Percentiles rank a stretch among this genome's conserved stretches.
Conservation (phyloP, 1,140 invertebrate species). For the Acromyrmex charruanus region DNA sequence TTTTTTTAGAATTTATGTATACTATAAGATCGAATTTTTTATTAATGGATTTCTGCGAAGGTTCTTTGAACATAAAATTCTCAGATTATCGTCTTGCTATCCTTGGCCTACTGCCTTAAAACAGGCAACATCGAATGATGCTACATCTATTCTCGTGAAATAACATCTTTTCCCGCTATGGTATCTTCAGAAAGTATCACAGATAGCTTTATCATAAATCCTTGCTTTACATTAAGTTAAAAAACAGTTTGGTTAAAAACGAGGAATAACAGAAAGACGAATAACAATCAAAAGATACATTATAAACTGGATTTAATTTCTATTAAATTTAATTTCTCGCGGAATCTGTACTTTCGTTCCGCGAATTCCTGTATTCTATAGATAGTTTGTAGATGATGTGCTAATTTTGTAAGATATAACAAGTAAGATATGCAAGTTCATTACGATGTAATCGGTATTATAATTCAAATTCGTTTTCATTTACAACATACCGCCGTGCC, state of each 20-base stretch:
- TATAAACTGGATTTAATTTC: not conserved
- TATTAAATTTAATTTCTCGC: not conserved
- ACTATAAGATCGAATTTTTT: not conserved
- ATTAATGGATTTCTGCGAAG: not conserved
- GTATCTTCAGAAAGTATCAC: not conserved
- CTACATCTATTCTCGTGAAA: conserved; percentile 14
- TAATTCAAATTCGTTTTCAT: conserved; percentile 57
- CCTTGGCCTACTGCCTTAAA: conserved; percentile 74
- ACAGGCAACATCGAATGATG: conserved; percentile 31
- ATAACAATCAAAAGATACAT: not conserved
- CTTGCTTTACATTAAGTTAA: not conserved
- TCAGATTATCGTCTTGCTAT: conserved; percentile 62
- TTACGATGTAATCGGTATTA: not conserved
- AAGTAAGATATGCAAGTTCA: not conserved
- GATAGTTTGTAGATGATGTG: not conserved
- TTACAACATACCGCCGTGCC: conserved; percentile 9
- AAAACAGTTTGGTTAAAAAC: not conserved
- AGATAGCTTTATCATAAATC: not conserved
- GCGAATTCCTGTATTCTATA: not conserved
- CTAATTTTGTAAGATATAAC: not conserved
- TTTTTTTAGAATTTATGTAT: not conserved
- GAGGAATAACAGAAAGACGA: not conserved
- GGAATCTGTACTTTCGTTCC: not conserved
- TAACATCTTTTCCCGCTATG: not conserved
- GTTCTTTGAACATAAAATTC: conserved; percentile 27